Conservation (phyloP, 2,888 invertebrate genomes). For the Pantelozetes paolii region DNA sequence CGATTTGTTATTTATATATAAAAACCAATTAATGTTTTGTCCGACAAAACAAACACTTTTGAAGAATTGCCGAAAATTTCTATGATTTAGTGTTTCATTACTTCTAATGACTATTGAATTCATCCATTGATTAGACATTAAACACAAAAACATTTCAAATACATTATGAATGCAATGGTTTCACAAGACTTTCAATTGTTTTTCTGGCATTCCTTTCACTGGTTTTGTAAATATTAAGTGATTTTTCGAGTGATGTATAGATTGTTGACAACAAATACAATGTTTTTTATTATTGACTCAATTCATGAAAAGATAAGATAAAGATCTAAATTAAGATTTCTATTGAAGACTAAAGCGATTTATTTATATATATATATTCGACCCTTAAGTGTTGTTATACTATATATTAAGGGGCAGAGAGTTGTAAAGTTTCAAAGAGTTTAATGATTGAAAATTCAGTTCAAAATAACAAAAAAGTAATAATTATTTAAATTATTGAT, state of each 20-base stretch:
- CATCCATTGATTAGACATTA: slow-evolving; percentile 5
- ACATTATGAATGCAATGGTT: not conserved
- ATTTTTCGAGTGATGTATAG: slow-evolving; percentile 2
- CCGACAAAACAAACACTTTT: not conserved
- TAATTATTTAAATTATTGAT: slow-evolving; percentile 1
- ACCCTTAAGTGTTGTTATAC: not conserved
- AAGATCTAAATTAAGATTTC: too few species aligned
- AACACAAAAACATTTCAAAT: not conserved
- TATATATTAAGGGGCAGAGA: not conserved
- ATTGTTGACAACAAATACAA: too few species aligned
- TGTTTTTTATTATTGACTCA: too few species aligned
- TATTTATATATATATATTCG: not conserved
- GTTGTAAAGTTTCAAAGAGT: not conserved
- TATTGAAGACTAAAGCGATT: too few species aligned
- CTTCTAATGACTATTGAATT: not conserved
- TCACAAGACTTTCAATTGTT: not conserved
- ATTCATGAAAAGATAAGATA: too few species aligned
- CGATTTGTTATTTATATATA: not conserved
- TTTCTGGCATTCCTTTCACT: not conserved
- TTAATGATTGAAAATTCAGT: not conserved
- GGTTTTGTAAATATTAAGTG: not conserved
- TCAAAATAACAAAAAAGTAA: not conserved
- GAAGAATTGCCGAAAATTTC: not conserved
- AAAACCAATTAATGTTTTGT: not conserved
- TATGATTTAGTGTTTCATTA: not conserved